A percentile compares a stretch with the other conserved stretches of the same genome.
phyloP scores from a whole-genome alignment of 2,797 vertebrate genomes.

The Spinus olivaceus region DNA sequence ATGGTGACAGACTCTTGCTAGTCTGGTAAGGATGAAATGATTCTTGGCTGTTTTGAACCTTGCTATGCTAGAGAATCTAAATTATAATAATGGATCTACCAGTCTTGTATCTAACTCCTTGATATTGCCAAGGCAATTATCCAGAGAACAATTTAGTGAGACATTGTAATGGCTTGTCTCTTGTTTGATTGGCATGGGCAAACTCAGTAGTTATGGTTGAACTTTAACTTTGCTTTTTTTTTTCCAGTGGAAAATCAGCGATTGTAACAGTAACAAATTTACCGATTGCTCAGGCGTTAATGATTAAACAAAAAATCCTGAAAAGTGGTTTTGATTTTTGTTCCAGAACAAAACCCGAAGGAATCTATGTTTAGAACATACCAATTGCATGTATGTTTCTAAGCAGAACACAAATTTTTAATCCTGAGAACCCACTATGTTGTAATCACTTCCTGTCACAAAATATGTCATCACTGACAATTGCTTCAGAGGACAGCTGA shows the following conservation, averaged over 20 bases:
- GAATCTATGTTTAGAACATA: background rate
- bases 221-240: constrained; percentile 18
- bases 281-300: background rate
- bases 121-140: background rate
- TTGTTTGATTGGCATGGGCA: background rate
- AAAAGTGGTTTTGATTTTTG: constrained; percentile 29
- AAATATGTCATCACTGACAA: constrained; percentile 26
- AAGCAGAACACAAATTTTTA: background rate
- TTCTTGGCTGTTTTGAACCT: background rate
- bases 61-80: background rate
- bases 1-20: background rate
- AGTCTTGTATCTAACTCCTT: background rate
- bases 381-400: background rate
- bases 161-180: background rate
- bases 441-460: constrained; percentile 55
- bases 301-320: constrained; percentile 33
- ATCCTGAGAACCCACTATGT: background rate
- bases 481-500: constrained; percentile 41
- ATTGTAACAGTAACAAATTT: constrained; percentile 24
- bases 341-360: background rate
- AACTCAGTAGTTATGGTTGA: constrained; percentile 9
- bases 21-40: background rate
- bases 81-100: background rate
- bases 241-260: constrained; percentile 2
- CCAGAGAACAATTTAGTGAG: background rate